Evolutionary conservation across 2,113 vertebrate species (phyloP).

Genomic region (Scortum barcoo): DNA sequence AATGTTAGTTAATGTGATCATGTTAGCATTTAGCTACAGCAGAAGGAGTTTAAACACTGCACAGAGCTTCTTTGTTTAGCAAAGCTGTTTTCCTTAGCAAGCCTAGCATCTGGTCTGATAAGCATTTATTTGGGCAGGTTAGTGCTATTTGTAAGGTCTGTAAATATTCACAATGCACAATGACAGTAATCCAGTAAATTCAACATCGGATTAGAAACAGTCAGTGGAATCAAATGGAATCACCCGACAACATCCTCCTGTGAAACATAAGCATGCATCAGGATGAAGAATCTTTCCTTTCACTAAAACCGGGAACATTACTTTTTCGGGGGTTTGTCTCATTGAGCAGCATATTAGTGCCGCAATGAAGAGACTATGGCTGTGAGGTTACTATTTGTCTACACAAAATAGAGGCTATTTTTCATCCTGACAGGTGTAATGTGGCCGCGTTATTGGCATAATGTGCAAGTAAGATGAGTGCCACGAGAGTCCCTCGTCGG

Average conservation of each 20-base stretch:
- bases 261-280: background rate
- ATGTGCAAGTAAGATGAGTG: conserved; percentile 51
- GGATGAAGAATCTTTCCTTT: conserved; percentile 29
- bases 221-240: background rate
- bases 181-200: background rate
- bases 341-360: conserved; percentile 52
- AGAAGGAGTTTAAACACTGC: background rate
- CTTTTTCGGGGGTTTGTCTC: conserved; percentile 24
- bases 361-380: conserved; percentile 49
- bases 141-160: background rate
- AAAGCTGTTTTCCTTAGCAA: background rate
- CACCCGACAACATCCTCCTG: background rate
- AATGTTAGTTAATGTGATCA: no score
- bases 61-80: no score
- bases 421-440: conserved; percentile 67
- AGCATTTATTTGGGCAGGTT: background rate
- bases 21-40: background rate
- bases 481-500: conserved; percentile 36
- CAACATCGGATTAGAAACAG: background rate
- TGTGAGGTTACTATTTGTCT: conserved; percentile 55
- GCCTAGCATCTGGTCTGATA: background rate
- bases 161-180: background rate
- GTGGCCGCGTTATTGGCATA: conserved; percentile 61
- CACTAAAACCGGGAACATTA: conserved; percentile 28
- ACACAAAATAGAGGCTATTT: conserved; percentile 65